Base-by-base conservation (phyloP, 2,888 invertebrate genomes). In the Xanthorhoe spadicearia region DNA sequence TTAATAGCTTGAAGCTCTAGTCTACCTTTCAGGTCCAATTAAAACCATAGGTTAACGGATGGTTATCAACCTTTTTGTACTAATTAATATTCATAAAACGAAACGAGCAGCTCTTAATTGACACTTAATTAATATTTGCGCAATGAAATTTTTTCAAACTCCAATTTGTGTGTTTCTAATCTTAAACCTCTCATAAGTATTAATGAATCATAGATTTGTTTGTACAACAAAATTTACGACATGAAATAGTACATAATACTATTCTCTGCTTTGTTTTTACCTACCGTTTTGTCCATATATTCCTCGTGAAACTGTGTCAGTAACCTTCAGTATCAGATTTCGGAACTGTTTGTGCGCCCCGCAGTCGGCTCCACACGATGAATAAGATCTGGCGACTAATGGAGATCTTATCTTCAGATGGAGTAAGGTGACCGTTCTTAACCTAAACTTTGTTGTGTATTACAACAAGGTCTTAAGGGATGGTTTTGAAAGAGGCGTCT, bases 401-500 rank as follows among this genome's bases (percentile, higher is more conserved):
- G 87, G 86, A 87, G 90, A 90, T 90, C 83, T 90, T 92, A 92
- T 92, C 92, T 85, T 77, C 70, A 85, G 84, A 88, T 86, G 81
- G 83, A 89, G 87, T 83, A 86, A 90, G 89, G 88, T 89, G 83
- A 83, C 83, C 84, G 78, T 80, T 82, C 83, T 86, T 83, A 84
- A 84, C 84, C 89, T 86, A 87, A 89, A 89, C 83, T 89, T 85
- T 85, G 85, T 85, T 86, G 86, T 86, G 83, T 88, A 86, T 86
- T 85, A 85, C 84, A n/a, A 87, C 83, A 77, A 81, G 81, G 86
- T 85, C 85, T 50, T 51, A 38, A 19, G 59, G 38, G 18, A 10
- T 23, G 19, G 9, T 50, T 38, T 4, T 43, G 38, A 43, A 43
- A 38, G 32, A 32, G 6, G 38, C 38, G 9, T 38, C 38, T 38